Conservation (phyloP, 1,140 invertebrate genomes). For the Aphidius ervi region DNA sequence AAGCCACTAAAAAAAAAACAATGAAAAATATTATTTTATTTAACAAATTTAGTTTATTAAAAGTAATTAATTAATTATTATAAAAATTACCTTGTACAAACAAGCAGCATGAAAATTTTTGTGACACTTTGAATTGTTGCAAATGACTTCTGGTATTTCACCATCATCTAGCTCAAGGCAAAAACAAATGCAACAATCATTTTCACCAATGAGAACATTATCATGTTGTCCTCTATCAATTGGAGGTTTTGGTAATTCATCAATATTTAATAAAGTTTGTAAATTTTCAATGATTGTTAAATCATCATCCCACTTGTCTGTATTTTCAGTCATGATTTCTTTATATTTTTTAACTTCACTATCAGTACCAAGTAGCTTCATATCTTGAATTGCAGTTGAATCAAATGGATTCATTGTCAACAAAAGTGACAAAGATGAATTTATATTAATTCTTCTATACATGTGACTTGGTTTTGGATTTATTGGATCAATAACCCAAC, state of each 20-base stretch:
- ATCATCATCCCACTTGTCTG: slow-evolving; percentile 39
- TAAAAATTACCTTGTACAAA: slow-evolving; percentile 37
- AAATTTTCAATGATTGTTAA: slow-evolving; percentile 40
- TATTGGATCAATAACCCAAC: slow-evolving; percentile 43
- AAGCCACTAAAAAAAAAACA: slow-evolving; percentile 43
- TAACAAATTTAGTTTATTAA: slow-evolving; percentile 7
- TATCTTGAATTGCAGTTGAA: slow-evolving; percentile 32
- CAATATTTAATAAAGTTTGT: slow-evolving; percentile 34
- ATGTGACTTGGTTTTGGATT: slow-evolving; percentile 43
- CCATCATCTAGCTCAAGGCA: slow-evolving; percentile 34
- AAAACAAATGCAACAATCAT: slow-evolving; percentile 52
- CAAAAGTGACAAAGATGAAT: slow-evolving; percentile 39
- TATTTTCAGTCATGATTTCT: slow-evolving; percentile 33
- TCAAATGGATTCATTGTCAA: slow-evolving; percentile 41
- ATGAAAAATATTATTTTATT: not conserved
- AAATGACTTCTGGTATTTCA: slow-evolving; percentile 41
- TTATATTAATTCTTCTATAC: slow-evolving; percentile 43
- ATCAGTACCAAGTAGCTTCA: slow-evolving; percentile 46
- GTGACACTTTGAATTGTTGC: slow-evolving; percentile 43
- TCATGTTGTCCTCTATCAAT: slow-evolving; percentile 10
- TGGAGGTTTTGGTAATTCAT: slow-evolving; percentile 36
- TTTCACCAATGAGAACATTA: slow-evolving; percentile 32
- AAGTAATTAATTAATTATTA: slow-evolving; percentile 5
- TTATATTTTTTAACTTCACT: slow-evolving; percentile 34
- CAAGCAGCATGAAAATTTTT: slow-evolving; percentile 44